Evolutionary conservation across 2,113 vertebrate genomes (phyloP).

Genomic region (Perca fluviatilis): DNA sequence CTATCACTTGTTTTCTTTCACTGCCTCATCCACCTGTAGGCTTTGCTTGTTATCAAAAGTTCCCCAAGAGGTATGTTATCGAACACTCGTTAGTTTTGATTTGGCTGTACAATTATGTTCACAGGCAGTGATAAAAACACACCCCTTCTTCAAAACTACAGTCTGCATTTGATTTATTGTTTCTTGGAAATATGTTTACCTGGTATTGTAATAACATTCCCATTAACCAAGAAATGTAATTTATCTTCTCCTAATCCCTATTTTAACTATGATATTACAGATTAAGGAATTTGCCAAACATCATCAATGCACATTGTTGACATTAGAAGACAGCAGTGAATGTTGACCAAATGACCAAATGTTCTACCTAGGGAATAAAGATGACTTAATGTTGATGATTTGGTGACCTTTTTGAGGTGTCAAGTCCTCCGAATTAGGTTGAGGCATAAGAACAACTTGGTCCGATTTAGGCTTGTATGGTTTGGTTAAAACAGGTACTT

Average conservation of each 20-base stretch:
- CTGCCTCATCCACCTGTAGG: background rate
- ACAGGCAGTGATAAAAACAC: background rate
- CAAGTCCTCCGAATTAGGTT: background rate
- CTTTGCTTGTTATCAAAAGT: slow-evolving; percentile 3
- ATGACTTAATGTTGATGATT: background rate
- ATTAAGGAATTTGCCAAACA: background rate
- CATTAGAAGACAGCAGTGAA: background rate
- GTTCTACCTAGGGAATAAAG: background rate
- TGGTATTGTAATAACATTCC: background rate
- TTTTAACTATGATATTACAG: background rate
- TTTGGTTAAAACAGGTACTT: background rate
- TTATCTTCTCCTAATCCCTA: background rate
- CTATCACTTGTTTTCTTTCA: background rate
- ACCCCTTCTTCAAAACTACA: background rate
- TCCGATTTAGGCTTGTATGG: background rate
- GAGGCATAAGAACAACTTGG: background rate
- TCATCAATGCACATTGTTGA: background rate
- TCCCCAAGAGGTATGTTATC: background rate
- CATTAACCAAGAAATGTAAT: background rate
- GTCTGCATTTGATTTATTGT: background rate
- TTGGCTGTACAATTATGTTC: background rate
- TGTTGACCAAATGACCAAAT: background rate
- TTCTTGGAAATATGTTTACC: background rate
- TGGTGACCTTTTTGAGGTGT: background rate
- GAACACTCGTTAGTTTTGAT: background rate